Evolutionary conservation across 1,140 invertebrate genomes (phyloP).

Genomic region (Sitophilus oryzae): DNA sequence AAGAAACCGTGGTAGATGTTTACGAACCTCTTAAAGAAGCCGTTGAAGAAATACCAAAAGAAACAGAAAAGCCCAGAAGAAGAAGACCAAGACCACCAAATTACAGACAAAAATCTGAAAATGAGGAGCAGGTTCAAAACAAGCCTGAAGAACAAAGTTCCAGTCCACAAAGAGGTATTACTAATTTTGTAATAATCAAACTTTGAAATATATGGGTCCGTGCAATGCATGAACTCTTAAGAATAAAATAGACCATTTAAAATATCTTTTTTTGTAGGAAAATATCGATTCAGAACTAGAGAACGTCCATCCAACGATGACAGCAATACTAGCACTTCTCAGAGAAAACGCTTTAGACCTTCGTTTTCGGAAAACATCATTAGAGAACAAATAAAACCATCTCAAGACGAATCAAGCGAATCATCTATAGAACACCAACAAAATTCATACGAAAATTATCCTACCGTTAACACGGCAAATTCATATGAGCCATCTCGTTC

Average conservation of each 20-base stretch:
- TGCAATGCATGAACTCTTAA: neutral
- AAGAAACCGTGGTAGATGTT: constrained; percentile 27
- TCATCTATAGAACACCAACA: constrained; percentile 10
- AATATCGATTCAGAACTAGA: constrained; percentile 10
- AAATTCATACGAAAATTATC: constrained; percentile 6
- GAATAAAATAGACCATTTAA: neutral
- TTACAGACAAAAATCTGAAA: neutral
- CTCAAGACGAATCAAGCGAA: constrained; percentile 15
- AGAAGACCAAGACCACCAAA: constrained; percentile 20
- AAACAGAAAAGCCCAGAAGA: constrained; percentile 31
- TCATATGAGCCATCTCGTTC: neutral
- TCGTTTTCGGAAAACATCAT: neutral
- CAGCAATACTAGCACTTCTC: neutral
- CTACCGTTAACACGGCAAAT: neutral
- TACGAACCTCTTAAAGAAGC: constrained; percentile 29
- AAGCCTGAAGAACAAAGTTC: neutral
- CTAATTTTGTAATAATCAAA: neutral
- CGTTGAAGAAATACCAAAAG: constrained; percentile 6
- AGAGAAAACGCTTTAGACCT: constrained; percentile 14
- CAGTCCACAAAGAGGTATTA: constrained; percentile 14
- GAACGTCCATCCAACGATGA: constrained; percentile 7
- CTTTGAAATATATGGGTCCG: neutral
- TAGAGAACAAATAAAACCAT: constrained; percentile 2
- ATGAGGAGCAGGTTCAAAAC: neutral
- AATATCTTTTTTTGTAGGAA: constrained; percentile 6